Conservation (phyloP, 37 sponge, comb jelly and placozoan species). For the Eunapius fragilis region DNA sequence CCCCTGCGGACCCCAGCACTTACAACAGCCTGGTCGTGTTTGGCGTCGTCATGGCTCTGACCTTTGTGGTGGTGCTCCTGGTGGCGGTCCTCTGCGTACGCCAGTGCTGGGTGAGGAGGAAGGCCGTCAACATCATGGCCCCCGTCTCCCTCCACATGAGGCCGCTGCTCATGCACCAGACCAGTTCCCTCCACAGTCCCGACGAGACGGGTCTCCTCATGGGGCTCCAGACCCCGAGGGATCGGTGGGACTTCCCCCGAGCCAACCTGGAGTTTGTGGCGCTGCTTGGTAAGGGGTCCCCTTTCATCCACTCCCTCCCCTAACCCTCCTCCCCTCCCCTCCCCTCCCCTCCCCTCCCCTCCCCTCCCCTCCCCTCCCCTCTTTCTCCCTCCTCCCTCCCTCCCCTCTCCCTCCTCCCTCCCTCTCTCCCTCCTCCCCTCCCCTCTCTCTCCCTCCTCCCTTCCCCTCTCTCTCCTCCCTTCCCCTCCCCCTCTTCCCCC, state of each 20-base stretch:
- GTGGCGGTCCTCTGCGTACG: not conserved
- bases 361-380: not conserved
- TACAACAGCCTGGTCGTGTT: not conserved
- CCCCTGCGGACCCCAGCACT: not conserved
- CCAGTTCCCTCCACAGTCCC: not conserved
- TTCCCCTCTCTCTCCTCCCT: not conserved
- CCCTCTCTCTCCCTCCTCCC: not conserved
- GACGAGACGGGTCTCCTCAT: not conserved
- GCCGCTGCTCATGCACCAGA: not conserved
- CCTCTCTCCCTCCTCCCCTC: not conserved
- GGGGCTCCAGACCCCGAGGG: not conserved
- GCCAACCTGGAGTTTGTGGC: slow-evolving; percentile 24
- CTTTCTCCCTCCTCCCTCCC: not conserved
- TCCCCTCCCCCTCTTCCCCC: not conserved
- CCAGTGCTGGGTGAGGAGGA: not conserved
- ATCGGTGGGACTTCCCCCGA: slow-evolving; percentile 57
- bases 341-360: not conserved
- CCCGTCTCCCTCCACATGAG: slow-evolving; percentile 17
- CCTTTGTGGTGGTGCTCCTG: not conserved
- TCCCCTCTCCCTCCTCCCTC: not conserved
- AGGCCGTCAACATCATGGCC: not conserved
- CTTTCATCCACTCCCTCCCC: not conserved
- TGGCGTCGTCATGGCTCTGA: not conserved
- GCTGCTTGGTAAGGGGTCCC: slow-evolving; percentile 24
- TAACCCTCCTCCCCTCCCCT: not conserved